Evolutionary conservation across 2,888 invertebrate genomes (phyloP).

Genomic region (Scaptomyza polygonia): DNA sequence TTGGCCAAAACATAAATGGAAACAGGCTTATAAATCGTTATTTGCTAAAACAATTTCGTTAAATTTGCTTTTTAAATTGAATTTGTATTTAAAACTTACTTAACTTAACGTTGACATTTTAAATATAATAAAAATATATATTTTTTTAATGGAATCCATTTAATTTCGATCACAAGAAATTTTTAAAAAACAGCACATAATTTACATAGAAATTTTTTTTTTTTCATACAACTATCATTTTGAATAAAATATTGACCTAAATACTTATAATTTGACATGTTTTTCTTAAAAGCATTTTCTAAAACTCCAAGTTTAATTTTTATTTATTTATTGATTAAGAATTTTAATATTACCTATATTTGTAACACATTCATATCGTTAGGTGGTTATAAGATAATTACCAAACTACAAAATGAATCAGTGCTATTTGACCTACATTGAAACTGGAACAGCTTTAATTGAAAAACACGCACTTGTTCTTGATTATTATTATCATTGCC

Average conservation of each 20-base stretch:
- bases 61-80: background rate
- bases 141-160: no score
- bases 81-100: background rate
- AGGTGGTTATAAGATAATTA: constrained; percentile 1
- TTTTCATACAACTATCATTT: background rate
- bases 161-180: no score
- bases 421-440: constrained; percentile 22
- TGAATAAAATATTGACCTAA: background rate
- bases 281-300: background rate
- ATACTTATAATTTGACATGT: background rate
- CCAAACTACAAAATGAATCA: constrained; percentile 8
- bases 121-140: no score
- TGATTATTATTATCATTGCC: constrained; percentile 44
- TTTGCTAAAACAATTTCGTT: background rate
- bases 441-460: constrained; percentile 14
- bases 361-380: no score
- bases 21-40: background rate
- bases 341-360: no score
- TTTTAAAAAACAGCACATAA: no score
- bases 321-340: no score
- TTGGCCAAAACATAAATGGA: constrained; percentile 17
- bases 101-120: background rate
- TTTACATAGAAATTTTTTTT: no score
- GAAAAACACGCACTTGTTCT: constrained; percentile 35
- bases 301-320: no score